Percentiles rank a stretch among this genome's conserved stretches.
Conservation (phyloP, 2,113 vertebrate species). For the Oncorhynchus gorbuscha region DNA sequence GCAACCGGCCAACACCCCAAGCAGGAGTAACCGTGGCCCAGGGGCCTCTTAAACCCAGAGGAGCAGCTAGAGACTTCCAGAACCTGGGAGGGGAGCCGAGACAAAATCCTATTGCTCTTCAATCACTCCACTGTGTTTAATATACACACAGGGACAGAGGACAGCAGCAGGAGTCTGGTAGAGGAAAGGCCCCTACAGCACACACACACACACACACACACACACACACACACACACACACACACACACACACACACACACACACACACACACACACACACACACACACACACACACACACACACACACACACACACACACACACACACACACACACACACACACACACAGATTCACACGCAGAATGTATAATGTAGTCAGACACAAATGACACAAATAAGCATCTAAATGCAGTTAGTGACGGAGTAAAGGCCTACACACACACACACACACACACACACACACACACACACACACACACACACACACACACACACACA, state of each 20-base stretch:
- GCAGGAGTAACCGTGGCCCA: conserved; percentile 47
- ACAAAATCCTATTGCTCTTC: conserved; percentile 32
- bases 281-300: too few relatives aligned
- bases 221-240: too few relatives aligned
- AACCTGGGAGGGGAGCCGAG: conserved; percentile 8
- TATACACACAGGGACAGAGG: not conserved
- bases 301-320: conserved; percentile 19
- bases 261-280: too few relatives aligned
- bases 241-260: too few relatives aligned
- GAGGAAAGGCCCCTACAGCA: too few relatives aligned
- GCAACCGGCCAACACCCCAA: conserved; percentile 46
- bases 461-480: too few relatives aligned
- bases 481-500: too few relatives aligned
- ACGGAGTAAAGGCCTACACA: too few relatives aligned
- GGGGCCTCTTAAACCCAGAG: conserved; percentile 48
- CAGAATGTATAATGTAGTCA: not conserved
- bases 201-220: conserved; percentile 33
- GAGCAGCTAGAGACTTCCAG: conserved; percentile 10
- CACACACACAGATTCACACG: not conserved
- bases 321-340: too few relatives aligned
- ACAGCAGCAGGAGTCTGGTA: not conserved
- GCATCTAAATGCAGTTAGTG: too few relatives aligned
- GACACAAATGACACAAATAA: too few relatives aligned
- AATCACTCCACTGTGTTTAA: conserved; percentile 10
- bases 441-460: too few relatives aligned